A percentile compares a stretch with the other conserved stretches of the same genome.
phyloP scores from a whole-genome alignment of 2,113 vertebrate genomes.

The Barbus barbus region DNA sequence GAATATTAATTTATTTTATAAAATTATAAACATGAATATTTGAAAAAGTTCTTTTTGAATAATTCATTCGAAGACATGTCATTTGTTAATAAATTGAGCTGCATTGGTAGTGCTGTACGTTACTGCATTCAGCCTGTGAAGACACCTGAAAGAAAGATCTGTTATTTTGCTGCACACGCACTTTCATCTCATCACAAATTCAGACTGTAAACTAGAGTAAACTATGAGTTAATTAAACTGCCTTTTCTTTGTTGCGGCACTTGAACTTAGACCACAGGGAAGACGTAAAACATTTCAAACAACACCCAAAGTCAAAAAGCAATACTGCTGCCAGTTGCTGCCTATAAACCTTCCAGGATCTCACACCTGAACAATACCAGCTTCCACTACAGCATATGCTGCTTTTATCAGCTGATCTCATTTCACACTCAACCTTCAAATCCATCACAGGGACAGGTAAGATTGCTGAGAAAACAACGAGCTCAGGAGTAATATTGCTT shows the following conservation, averaged over 20 bases:
- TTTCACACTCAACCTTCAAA: slow-evolving; percentile 37
- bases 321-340: neutral
- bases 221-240: no score
- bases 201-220: no score
- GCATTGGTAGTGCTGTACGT: neutral
- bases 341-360: neutral
- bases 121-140: neutral
- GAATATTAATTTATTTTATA: no score
- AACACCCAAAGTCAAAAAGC: neutral
- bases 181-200: neutral
- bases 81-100: neutral
- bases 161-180: neutral
- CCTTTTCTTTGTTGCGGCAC: neutral
- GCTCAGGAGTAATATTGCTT: slow-evolving; percentile 37
- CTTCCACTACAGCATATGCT: neutral
- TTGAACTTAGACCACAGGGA: neutral
- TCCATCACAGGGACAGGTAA: slow-evolving; percentile 43
- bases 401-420: slow-evolving; percentile 28
- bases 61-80: no score
- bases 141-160: neutral
- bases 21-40: no score
- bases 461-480: slow-evolving; percentile 44
- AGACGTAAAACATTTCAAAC: neutral
- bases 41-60: no score
- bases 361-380: slow-evolving; percentile 17